phyloP scores from a whole-genome alignment of 2,113 vertebrate species.

The Ahaetulla prasina region DNA sequence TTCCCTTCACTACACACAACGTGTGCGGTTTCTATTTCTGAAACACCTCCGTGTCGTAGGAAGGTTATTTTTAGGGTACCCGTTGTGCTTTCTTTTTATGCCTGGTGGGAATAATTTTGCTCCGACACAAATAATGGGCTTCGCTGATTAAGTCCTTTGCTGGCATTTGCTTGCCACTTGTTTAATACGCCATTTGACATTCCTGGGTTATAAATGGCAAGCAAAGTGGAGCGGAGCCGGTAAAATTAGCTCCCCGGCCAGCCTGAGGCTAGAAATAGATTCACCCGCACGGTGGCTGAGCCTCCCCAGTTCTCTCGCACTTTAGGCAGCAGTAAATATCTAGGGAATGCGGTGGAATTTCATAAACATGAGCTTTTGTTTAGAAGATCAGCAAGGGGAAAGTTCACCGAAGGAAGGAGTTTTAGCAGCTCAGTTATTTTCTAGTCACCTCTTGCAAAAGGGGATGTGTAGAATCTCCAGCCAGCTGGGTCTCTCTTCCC shows the following conservation, averaged over 20 bases:
- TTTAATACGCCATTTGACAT: conserved; percentile 72
- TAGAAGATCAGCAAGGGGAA: not conserved
- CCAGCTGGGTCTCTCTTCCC: not conserved
- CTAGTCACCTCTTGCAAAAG: not conserved
- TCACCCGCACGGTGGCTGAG: conserved; percentile 36
- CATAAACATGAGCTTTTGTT: fast-evolving
- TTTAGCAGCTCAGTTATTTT: fast-evolving
- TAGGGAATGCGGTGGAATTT: fast-evolving
- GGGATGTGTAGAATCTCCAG: fast-evolving
- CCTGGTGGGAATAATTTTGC: conserved; percentile 32
- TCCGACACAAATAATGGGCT: conserved; percentile 52
- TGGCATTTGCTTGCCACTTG: conserved; percentile 70
- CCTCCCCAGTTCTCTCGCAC: fast-evolving
- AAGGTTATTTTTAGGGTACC: not conserved
- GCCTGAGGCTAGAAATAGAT: conserved; percentile 59
- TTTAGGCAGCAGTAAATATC: fast-evolving
- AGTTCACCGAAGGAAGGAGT: fast-evolving
- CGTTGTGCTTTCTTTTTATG: not conserved
- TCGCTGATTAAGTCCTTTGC: conserved; percentile 65
- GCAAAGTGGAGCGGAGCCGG: conserved; percentile 67
- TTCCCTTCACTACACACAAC: not conserved
- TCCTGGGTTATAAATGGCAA: conserved; percentile 73
- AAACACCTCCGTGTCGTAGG: not conserved
- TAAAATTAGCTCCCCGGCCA: conserved; percentile 71
- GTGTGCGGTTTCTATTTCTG: not conserved